Conservation (phyloP, 2,797 vertebrate genomes). For the Leptodactylus fallax region DNA sequence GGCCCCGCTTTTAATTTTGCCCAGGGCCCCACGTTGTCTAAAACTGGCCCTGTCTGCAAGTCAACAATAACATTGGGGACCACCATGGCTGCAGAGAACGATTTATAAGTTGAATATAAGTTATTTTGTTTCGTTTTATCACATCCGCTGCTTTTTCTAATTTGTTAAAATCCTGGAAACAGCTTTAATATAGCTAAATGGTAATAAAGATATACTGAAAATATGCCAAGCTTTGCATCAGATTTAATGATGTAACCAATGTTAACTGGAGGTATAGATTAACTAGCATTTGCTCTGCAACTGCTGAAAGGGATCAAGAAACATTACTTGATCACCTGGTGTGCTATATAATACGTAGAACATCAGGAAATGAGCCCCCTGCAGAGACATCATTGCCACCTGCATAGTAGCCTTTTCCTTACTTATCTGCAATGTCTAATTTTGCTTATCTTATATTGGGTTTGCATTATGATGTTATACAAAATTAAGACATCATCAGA, state of each 20-base stretch:
- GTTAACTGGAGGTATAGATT: neutral
- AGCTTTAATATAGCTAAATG: too few species aligned
- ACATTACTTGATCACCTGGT: neutral
- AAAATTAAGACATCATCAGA: neutral
- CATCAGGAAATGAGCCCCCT: neutral
- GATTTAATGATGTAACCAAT: neutral
- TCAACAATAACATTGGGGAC: too few species aligned
- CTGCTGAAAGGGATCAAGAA: neutral
- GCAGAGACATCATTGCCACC: neutral
- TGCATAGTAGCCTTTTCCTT: neutral
- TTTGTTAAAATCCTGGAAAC: too few species aligned
- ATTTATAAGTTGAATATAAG: too few species aligned
- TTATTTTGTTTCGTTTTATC: too few species aligned
- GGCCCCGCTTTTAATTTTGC: too few species aligned
- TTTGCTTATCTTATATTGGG: neutral
- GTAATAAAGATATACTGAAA: too few species aligned
- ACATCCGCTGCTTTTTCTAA: too few species aligned
- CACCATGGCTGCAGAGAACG: too few species aligned
- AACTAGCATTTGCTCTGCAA: neutral
- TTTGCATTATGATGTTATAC: neutral
- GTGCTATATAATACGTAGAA: neutral
- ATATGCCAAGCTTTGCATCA: too few species aligned
- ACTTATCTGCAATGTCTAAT: neutral
- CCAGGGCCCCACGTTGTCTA: too few species aligned
- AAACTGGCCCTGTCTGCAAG: too few species aligned